Conservation (phyloP, 2,888 invertebrate genomes). For the Balanococcus diminutus region DNA sequence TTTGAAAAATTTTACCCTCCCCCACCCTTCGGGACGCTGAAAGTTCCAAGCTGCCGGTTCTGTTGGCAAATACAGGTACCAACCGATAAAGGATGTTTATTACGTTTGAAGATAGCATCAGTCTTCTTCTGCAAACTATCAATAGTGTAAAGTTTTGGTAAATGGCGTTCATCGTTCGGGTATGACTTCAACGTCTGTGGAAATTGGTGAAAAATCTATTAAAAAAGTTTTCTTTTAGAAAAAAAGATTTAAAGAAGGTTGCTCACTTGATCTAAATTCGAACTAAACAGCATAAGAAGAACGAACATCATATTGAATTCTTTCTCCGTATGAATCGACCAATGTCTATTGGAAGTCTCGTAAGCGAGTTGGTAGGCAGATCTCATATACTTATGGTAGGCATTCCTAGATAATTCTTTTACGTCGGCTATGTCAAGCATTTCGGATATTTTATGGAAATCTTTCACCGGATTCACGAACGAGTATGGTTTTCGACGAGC, state of each 20-base stretch:
- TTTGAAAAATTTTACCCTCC: no score
- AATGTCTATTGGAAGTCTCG: neutral
- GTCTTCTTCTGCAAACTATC: conserved; percentile 49
- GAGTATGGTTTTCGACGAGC: neutral
- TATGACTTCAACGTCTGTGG: conserved; percentile 34
- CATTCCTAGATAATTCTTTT: neutral
- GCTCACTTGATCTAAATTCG: conserved; percentile 25
- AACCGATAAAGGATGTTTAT: neutral
- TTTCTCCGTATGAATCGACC: neutral
- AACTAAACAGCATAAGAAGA: conserved; percentile 9
- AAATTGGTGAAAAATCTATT: neutral
- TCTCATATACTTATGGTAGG: neutral
- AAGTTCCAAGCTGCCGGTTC: no score
- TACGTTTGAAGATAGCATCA: conserved; percentile 22
- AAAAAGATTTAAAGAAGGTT: neutral
- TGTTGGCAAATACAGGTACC: no score
- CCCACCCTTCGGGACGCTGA: no score
- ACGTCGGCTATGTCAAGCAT: neutral
- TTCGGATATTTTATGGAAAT: neutral
- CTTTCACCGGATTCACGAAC: neutral
- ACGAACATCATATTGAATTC: conserved; percentile 1
- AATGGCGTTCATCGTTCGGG: neutral
- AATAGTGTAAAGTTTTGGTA: conserved; percentile 39
- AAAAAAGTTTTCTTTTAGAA: neutral
- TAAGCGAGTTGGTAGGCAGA: neutral